phyloP scores from a whole-genome alignment of 2,797 vertebrate genomes.

The Pseudochaenichthys georgianus region DNA sequence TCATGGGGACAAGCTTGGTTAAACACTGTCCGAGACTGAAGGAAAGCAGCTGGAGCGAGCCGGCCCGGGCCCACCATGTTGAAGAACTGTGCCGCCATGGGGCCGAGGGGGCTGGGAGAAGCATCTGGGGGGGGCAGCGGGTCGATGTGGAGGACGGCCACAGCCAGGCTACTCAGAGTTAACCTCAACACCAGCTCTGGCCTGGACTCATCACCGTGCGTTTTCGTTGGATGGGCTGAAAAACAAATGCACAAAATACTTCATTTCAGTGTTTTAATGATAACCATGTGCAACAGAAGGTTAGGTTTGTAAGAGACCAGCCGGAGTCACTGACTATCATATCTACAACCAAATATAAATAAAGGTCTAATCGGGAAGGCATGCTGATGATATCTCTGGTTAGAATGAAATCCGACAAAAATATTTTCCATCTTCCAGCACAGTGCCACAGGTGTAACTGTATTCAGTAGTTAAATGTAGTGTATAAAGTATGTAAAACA shows the following conservation, averaged over 20 bases:
- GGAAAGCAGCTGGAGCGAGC: slow-evolving; percentile 87
- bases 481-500: neutral
- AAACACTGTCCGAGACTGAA: slow-evolving; percentile 89
- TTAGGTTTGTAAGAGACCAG: neutral
- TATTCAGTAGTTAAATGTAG: neutral
- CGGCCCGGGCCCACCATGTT: slow-evolving; percentile 85
- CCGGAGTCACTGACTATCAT: neutral
- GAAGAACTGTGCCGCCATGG: slow-evolving; percentile 94
- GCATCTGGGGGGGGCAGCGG: slow-evolving; percentile 94
- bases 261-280: slow-evolving; percentile 8
- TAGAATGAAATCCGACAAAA: slow-evolving; percentile 5
- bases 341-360: neutral
- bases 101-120: slow-evolving; percentile 89
- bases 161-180: slow-evolving; percentile 88
- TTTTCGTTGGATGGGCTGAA: slow-evolving; percentile 93
- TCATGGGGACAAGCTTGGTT: slow-evolving; percentile 96
- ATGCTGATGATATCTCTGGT: neutral
- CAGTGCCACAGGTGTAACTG: neutral
- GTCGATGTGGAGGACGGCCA: slow-evolving; percentile 97
- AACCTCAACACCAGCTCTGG: slow-evolving; percentile 94
- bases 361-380: neutral
- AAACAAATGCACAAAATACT: slow-evolving; percentile 34
- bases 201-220: slow-evolving; percentile 93
- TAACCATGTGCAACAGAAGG: neutral
- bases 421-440: neutral